These are phyloP conservation scores for Zygogramma bicolorata DNA, from an alignment of 2,888 invertebrate genomes.

Conservation along the genomic window DNA sequence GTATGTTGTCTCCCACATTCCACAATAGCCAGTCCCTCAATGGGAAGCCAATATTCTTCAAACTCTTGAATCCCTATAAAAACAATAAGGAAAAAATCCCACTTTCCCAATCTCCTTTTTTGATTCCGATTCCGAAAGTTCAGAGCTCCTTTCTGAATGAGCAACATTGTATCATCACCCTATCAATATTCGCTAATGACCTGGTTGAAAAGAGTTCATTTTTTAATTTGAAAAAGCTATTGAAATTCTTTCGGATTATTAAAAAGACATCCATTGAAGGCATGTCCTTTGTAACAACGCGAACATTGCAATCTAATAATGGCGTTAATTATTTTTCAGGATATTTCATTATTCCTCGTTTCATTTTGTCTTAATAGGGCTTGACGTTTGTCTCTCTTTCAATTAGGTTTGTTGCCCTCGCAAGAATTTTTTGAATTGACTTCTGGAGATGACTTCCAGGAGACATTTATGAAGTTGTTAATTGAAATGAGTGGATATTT, in stretches of 20 bases:
- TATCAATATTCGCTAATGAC: slow-evolving; percentile 2
- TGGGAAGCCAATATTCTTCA: no score
- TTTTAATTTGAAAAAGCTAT: slow-evolving; percentile 29
- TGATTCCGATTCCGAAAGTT: no score
- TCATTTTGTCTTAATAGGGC: slow-evolving; percentile 36
- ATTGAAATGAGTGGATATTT: neutral
- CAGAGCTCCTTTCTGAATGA: neutral
- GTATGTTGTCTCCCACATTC: no score
- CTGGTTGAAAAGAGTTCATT: neutral
- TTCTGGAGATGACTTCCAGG: neutral
- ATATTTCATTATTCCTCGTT: slow-evolving; percentile 43
- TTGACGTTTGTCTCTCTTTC: slow-evolving; percentile 37
- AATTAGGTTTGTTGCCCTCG: slow-evolving; percentile 13
- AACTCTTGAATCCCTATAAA: neutral
- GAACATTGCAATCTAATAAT: slow-evolving; percentile 40
- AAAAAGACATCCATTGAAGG: slow-evolving; percentile 37
- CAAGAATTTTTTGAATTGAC: neutral
- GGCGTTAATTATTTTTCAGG: slow-evolving; percentile 45
- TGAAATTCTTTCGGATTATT: slow-evolving; percentile 37
- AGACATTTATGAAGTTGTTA: neutral
- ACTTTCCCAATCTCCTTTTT: no score
- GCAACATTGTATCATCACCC: neutral
- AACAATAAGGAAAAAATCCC: neutral
- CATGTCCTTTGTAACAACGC: slow-evolving; percentile 34
- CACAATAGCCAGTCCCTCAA: no score